phyloP scores from a whole-genome alignment of 2,888 invertebrate genomes.

The Tetanocera ferruginea region DNA sequence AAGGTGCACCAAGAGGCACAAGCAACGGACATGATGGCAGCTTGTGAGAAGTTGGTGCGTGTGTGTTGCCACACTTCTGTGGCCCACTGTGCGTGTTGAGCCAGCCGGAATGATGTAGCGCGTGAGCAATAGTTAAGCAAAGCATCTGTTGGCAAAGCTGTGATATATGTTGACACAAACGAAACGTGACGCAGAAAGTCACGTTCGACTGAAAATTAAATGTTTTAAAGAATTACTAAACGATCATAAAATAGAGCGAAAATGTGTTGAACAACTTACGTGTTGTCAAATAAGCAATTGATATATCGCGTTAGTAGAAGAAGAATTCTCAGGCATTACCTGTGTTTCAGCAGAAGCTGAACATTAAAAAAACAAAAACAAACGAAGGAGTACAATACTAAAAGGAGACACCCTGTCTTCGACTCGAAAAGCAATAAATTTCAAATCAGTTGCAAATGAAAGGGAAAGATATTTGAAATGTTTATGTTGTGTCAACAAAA shows the following conservation, averaged over 20 bases:
- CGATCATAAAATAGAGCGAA: conserved; percentile 23
- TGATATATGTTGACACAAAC: conserved; percentile 52
- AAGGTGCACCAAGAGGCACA: background rate
- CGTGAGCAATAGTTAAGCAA: background rate
- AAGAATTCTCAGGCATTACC: background rate
- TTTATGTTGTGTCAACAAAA: conserved; percentile 1
- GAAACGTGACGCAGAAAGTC: conserved; percentile 51
- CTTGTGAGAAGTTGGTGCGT: background rate
- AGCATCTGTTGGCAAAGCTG: conserved; percentile 26
- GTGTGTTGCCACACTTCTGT: conserved; percentile 16
- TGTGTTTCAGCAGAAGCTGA: background rate
- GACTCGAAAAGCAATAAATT: background rate
- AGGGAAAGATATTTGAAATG: background rate
- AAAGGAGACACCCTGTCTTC: background rate
- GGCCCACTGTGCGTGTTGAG: conserved; percentile 1
- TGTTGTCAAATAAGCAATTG: conserved; percentile 24
- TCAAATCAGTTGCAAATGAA: background rate
- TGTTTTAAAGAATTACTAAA: conserved; percentile 6
- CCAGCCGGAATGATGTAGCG: background rate
- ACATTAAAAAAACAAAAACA: background rate
- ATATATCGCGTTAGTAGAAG: background rate
- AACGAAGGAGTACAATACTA: background rate
- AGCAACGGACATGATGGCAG: background rate
- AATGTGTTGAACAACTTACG: background rate
- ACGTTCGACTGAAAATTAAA: conserved; percentile 44